Evolutionary conservation across 2,113 vertebrate genomes (phyloP).

Genomic region (Oriolus oriolus): DNA sequence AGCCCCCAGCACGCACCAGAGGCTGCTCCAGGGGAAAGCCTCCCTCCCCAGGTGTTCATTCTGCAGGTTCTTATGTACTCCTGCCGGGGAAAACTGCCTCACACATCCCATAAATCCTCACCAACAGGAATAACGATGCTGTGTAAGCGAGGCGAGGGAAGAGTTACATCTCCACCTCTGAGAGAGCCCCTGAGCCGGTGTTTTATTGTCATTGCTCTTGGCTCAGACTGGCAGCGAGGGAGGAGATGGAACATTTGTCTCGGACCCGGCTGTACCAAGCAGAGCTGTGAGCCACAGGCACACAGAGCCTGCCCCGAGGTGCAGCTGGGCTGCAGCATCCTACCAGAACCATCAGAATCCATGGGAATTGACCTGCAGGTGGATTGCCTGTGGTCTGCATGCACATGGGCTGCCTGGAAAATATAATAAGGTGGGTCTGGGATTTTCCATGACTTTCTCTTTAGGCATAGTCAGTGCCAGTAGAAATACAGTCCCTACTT

Average conservation of each 20-base stretch:
- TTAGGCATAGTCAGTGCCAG: background rate
- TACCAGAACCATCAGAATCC: fast-evolving
- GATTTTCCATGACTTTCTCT: background rate
- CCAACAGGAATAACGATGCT: fast-evolving
- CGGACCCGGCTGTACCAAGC: fast-evolving
- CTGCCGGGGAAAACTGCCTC: background rate
- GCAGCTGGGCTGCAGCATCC: background rate
- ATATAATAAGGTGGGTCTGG: fast-evolving
- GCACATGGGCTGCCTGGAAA: background rate
- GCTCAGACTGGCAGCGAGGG: fast-evolving
- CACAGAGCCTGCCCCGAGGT: background rate
- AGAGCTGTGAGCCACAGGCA: background rate
- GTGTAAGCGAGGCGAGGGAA: fast-evolving
- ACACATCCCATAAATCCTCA: background rate
- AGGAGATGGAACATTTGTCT: fast-evolving
- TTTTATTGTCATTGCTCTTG: background rate
- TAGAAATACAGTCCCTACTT: background rate
- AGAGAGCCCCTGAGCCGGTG: fast-evolving
- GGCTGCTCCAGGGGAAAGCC: fast-evolving
- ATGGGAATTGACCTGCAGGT: fast-evolving
- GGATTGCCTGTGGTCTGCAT: fast-evolving
- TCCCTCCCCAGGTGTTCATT: no score
- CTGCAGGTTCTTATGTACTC: fast-evolving
- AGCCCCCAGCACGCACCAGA: background rate
- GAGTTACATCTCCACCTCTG: background rate